Base-by-base conservation (phyloP, 2,888 invertebrate species). In the Hoplodrina ambigua region DNA sequence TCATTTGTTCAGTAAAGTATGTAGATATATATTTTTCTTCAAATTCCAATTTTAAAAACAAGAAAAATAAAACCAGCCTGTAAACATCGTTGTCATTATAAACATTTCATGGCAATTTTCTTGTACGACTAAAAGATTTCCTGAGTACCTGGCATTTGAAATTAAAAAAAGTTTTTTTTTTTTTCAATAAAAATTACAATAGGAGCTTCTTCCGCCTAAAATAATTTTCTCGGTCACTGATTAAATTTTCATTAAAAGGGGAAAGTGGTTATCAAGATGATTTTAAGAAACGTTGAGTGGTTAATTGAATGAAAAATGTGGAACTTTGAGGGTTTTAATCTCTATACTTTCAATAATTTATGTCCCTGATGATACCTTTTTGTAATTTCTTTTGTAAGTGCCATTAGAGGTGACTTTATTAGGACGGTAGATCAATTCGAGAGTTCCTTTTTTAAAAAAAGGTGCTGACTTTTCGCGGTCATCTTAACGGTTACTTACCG, bases 221-320 rank as follows among this genome's bases (percentile, higher is more conserved):
- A 75, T 73, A 75, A 78, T 75, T 78, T 75, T 71, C 72, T 61
- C 59, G 70, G 72, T 58, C 71, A 59, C 63, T 85, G 81, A 80
- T 85, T 80, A 80, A 83, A 83, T 75, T 82, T 82, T 85, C 80
- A 85, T 85, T 73, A 83, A 83, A 85, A 80, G 83, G 83, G 81
- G 75, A 69, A 85, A 83, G 75, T 73, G 75, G 75, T 83, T 77
- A 78, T 78, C 75, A 78, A 77, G 78, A 83, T 80, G 56, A 80
- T 75, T 85, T 69, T 72, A 73, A 69, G 71, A 62, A 73, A 73
- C 81, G 75, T 70, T 69, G 73, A 83, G 70, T 83, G 83, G 68
- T 78, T 83, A 83, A 83, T 83, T 80, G 78, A 83, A 85, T 85
- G 83, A 85, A 80, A 83, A 85, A 85, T 85, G 70, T 72, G 57